Conservation (phyloP, 2,113 vertebrate genomes). For the Apteryx owenii region DNA sequence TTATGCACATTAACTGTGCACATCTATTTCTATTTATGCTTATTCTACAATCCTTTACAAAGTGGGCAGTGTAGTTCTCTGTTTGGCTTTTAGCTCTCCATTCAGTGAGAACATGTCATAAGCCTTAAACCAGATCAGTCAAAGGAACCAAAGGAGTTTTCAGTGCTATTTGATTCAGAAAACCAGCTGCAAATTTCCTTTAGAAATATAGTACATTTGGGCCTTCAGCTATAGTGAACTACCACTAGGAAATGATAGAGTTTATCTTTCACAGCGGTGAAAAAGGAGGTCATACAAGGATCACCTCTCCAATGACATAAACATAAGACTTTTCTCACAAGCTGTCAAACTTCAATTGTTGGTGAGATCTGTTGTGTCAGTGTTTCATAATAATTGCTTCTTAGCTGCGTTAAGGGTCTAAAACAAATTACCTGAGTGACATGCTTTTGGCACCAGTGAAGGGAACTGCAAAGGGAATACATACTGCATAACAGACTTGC, state of each 20-base stretch:
- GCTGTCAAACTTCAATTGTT: conserved; percentile 71
- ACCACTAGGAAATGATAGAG: not conserved
- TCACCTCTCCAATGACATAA: conserved; percentile 68
- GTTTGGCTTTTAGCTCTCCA: not conserved
- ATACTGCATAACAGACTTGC: conserved; percentile 41
- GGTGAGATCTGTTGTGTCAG: conserved; percentile 71
- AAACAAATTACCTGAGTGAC: conserved; percentile 69
- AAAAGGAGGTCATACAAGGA: conserved; percentile 66
- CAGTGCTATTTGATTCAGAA: conserved; percentile 44
- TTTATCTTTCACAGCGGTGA: conserved; percentile 61
- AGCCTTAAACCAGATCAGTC: conserved; percentile 10
- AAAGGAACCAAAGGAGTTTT: conserved; percentile 22
- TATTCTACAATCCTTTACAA: not conserved
- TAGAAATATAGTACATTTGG: conserved; percentile 1
- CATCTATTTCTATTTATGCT: not conserved
- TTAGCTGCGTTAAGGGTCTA: conserved; percentile 69
- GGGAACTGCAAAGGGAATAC: not conserved
- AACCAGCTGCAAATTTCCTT: conserved; percentile 39
- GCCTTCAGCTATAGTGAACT: conserved; percentile 34
- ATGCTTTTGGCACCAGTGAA: conserved; percentile 59
- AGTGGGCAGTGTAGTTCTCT: not conserved
- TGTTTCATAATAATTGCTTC: conserved; percentile 74
- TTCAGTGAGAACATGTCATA: not conserved
- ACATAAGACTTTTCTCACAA: conserved; percentile 69
- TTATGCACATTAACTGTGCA: not conserved